phyloP scores from a whole-genome alignment of 2,797 vertebrate genomes.

The Coluber constrictor region DNA sequence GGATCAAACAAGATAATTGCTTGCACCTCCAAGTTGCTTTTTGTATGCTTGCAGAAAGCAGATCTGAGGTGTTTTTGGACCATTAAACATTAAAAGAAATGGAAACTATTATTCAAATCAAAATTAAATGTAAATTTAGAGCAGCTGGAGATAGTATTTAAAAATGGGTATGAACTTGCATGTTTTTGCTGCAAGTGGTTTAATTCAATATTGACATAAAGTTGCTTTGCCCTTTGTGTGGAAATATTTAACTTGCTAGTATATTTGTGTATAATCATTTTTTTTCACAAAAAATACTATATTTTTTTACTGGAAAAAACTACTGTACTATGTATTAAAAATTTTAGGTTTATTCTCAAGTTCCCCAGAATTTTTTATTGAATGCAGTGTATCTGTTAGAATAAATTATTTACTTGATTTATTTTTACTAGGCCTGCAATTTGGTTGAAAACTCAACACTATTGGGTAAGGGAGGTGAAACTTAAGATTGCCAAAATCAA shows the following conservation, averaged over 20 bases:
- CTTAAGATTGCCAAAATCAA: background rate
- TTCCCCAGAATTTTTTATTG: background rate
- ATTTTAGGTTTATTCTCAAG: background rate
- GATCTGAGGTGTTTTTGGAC: background rate
- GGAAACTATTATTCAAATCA: background rate
- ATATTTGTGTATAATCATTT: background rate
- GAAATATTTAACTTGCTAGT: background rate
- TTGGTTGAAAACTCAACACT: background rate
- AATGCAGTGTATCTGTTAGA: background rate
- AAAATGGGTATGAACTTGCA: background rate
- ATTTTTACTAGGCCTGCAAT: background rate
- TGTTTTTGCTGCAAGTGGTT: background rate
- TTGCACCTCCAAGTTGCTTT: background rate
- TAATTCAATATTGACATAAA: background rate
- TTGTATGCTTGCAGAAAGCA: background rate
- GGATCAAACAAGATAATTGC: background rate
- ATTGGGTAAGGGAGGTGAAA: background rate
- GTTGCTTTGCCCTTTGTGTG: constrained; percentile 7
- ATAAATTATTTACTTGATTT: background rate
- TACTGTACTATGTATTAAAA: background rate
- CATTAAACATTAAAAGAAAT: background rate
- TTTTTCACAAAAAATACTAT: background rate
- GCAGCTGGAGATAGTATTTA: background rate
- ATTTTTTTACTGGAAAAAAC: background rate
- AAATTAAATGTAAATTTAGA: background rate